These are phyloP conservation scores for Limosa lapponica DNA, from an alignment of 2,797 vertebrate species.

Conservation along the genomic window DNA sequence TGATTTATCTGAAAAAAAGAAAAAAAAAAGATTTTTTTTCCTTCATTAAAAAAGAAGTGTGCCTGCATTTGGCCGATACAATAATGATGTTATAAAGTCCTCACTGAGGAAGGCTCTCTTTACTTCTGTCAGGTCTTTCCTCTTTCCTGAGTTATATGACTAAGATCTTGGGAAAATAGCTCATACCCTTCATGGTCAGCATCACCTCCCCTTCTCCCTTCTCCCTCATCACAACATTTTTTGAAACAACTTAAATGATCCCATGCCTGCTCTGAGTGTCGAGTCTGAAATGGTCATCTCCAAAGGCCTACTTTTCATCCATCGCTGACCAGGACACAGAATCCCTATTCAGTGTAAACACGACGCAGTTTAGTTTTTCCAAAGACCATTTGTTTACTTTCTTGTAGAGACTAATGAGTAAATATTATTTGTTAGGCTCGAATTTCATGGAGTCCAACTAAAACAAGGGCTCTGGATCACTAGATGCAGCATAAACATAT, in stretches of 20 bases:
- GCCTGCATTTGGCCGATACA: not conserved
- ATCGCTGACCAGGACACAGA: not conserved
- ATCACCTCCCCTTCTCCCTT: not conserved
- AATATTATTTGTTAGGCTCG: conserved; percentile 15
- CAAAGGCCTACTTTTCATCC: not conserved
- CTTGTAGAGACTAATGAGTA: conserved; percentile 5
- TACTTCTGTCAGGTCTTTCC: not conserved
- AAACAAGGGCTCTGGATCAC: conserved; percentile 13
- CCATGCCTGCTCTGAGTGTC: not conserved
- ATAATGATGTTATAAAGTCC: not conserved
- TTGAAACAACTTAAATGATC: not conserved
- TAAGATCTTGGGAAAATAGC: not conserved
- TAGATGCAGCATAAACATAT: conserved; percentile 35
- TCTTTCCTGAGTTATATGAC: not conserved
- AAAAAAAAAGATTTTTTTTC: not conserved
- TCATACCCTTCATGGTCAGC: not conserved
- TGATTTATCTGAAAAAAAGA: conserved; percentile 10
- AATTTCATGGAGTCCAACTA: not conserved
- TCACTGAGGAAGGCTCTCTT: not conserved
- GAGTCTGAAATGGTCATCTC: not conserved
- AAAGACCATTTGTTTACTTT: conserved; percentile 17
- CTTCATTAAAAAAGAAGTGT: not conserved
- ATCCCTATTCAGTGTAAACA: not conserved
- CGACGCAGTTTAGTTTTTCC: not conserved
- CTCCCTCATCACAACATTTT: not conserved